Conservation (phyloP, 2,113 vertebrate genomes). For the Hystrix brachyura region DNA sequence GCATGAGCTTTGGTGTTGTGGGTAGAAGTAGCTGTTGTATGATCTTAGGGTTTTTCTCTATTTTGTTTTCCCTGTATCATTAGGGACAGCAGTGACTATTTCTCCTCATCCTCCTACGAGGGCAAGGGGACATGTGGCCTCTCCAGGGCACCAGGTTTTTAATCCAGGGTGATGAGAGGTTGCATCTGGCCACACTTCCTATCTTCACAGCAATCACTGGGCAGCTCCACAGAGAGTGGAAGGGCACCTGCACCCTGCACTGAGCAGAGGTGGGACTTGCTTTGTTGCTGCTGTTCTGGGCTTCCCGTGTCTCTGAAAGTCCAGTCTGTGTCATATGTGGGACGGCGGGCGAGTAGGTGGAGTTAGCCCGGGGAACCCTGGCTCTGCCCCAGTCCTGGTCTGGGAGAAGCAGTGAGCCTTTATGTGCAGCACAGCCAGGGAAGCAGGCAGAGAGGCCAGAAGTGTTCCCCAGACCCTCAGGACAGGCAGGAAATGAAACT, state of each 20-base stretch:
- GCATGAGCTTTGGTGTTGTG: too few species aligned
- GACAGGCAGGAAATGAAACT: not conserved
- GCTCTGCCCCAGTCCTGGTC: rapidly evolving
- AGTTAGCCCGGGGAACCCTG: not conserved
- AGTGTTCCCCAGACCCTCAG: not conserved
- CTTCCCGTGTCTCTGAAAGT: not conserved
- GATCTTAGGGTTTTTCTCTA: too few species aligned
- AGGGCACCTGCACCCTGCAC: rapidly evolving
- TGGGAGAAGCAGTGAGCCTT: rapidly evolving
- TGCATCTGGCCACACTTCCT: not conserved
- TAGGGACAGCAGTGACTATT: not conserved
- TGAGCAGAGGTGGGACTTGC: not conserved
- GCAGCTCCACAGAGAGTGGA: not conserved
- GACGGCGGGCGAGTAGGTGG: not conserved
- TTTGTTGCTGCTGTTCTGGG: not conserved
- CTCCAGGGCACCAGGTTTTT: not conserved
- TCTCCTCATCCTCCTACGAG: not conserved
- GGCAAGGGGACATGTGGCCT: not conserved
- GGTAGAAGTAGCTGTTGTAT: not conserved
- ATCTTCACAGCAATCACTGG: not conserved
- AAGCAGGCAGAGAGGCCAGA: not conserved
- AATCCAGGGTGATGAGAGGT: not conserved
- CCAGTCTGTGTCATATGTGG: rapidly evolving
- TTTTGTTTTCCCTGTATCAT: too few species aligned
- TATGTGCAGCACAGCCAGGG: not conserved